Evolutionary conservation across 2,797 vertebrate genomes (phyloP).

Genomic region (Lophotriccus pileatus): DNA sequence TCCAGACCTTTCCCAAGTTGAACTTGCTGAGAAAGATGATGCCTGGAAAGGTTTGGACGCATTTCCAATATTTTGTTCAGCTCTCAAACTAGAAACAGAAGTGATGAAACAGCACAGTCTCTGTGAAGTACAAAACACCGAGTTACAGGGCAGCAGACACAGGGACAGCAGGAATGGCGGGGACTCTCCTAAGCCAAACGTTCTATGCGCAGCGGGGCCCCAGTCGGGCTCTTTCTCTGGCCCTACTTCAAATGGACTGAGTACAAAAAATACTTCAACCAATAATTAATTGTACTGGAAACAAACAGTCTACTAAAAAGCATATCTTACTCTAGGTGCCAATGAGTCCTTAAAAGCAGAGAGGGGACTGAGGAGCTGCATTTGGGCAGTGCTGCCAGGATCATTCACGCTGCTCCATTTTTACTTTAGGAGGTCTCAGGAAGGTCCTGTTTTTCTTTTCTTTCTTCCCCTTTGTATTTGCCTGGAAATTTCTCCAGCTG

Average conservation of each 20-base stretch:
- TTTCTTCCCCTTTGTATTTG: conserved; percentile 91
- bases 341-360: conserved; percentile 78
- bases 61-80: conserved; percentile 63
- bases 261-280: conserved; percentile 75
- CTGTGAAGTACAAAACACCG: conserved; percentile 77
- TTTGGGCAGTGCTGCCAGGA: conserved; percentile 11
- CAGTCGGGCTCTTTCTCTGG: conserved; percentile 51
- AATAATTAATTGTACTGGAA: conserved; percentile 76
- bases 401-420: conserved; percentile 99
- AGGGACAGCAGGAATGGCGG: conserved; percentile 30
- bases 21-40: background rate
- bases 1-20: background rate
- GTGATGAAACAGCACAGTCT: conserved; percentile 66
- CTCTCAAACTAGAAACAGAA: conserved; percentile 65
- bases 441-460: conserved; percentile 96
- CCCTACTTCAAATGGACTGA: conserved; percentile 72
- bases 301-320: conserved; percentile 77
- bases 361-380: conserved; percentile 30
- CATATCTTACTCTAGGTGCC: conserved; percentile 75
- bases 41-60: conserved; percentile 17
- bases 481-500: conserved; percentile 97
- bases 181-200: conserved; percentile 61
- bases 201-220: conserved; percentile 23
- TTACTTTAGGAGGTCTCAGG: conserved; percentile 98
- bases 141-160: conserved; percentile 72